Base-by-base conservation (phyloP, 2,797 vertebrate species). In the Atherinosoma microstoma region DNA sequence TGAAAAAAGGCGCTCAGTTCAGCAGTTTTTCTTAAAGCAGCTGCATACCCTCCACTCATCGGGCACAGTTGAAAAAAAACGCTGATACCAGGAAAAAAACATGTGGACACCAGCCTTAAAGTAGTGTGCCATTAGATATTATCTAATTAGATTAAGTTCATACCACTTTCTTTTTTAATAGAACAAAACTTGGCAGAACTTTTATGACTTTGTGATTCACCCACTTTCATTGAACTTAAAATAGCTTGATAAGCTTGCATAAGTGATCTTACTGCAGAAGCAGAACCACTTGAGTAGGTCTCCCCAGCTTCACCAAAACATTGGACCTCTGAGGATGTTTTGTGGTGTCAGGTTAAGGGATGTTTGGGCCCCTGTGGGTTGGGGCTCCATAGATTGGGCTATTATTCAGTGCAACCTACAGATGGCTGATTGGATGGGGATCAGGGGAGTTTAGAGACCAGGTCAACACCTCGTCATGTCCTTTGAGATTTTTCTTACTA, bases 391-490 rank as follows among this genome's bases (percentile, higher is more conserved):
- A 54, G 62, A 65, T 65, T 47, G 34, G 40, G 3, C 6, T 22
- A 11, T 22, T 59, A 56, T 58, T 65, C 24, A 29, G 18, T 65
- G 29, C 38, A 58, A 35, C 64, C 40, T 30, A 16, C 40, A 29
- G 38, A 63, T 58, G 10, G 30, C 30, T 59, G 57, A 65, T 58
- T 59, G 42, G 56, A 58, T 64, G 54, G 54, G 62, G 63, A 73
- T 40, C 6, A 38, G 56, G 61, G 54, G 62, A 59, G 56, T 59
- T 64, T 58, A 32, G 54, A 64, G 70, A 40, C 40, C 58, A 47
- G 61, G 54, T 64, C 51, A 58, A 34, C 24, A 27, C 53, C 53
- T 49, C 30, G 16, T 45, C 30, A 56, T 16, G 5, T 58, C 70
- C 30, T 42, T 73, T 15, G 56, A 64, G 61, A 22, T 64, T 64